Evolutionary conservation across 2,113 vertebrate genomes (phyloP).

Genomic region (Triplophysa rosa): DNA sequence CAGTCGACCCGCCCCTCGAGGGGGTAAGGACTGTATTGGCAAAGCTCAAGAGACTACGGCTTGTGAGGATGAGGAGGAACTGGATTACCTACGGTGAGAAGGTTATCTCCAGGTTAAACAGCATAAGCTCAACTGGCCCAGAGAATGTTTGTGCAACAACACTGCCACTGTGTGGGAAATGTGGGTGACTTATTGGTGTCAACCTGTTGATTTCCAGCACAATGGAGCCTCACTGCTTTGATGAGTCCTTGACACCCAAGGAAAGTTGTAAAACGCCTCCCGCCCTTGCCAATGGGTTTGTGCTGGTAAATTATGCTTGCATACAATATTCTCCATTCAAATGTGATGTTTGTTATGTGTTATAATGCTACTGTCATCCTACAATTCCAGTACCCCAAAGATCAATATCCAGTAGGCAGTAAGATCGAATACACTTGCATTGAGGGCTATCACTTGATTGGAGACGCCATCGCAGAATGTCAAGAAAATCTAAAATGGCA

Average conservation of each 20-base stretch:
- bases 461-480: conserved; percentile 78
- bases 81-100: conserved; percentile 82
- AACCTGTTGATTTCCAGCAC: conserved; percentile 63
- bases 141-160: conserved; percentile 12
- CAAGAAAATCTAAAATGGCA: conserved; percentile 78
- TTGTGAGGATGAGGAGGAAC: conserved; percentile 76
- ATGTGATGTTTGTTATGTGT: neutral
- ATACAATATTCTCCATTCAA: neutral
- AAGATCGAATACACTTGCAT: conserved; percentile 80
- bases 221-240: conserved; percentile 91
- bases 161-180: conserved; percentile 20
- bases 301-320: conserved; percentile 72
- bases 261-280: conserved; percentile 82
- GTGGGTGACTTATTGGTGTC: neutral
- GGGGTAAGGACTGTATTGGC: conserved; percentile 78
- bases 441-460: conserved; percentile 77
- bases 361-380: neutral
- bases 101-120: neutral
- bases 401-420: conserved; percentile 77
- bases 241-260: conserved; percentile 71
- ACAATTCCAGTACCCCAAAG: conserved; percentile 63
- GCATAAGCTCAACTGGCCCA: neutral
- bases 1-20: conserved; percentile 78
- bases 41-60: conserved; percentile 63
- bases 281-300: conserved; percentile 80